These are phyloP conservation scores for Hermaeophaga mercurialis DNA, from an alignment of 2,888 invertebrate genomes.

Conservation along the genomic window DNA sequence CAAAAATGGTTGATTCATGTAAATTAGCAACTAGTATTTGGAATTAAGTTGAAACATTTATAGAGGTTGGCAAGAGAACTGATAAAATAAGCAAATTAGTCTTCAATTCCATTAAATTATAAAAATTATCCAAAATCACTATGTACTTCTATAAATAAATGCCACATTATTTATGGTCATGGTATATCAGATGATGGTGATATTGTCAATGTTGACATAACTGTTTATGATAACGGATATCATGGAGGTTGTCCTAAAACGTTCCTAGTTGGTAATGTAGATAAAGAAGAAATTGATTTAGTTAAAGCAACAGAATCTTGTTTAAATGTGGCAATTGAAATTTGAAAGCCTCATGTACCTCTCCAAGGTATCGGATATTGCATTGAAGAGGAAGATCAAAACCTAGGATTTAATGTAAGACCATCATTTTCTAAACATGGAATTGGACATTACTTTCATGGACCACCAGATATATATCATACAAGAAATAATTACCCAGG, in stretches of 20 bases:
- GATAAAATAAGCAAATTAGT: constrained; percentile 81
- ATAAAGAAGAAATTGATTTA: constrained; percentile 71
- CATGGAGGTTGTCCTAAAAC: constrained; percentile 94
- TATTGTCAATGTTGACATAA: constrained; percentile 88
- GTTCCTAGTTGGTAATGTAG: constrained; percentile 82
- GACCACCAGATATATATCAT: constrained; percentile 88
- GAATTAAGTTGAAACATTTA: constrained; percentile 62
- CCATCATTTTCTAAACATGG: constrained; percentile 90
- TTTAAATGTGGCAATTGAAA: constrained; percentile 65
- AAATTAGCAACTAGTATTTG: constrained; percentile 74
- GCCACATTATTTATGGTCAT: constrained; percentile 92
- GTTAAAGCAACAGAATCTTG: constrained; percentile 74
- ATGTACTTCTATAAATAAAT: constrained; percentile 91
- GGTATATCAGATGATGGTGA: constrained; percentile 83
- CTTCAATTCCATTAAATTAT: constrained; percentile 81
- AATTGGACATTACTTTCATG: constrained; percentile 91
- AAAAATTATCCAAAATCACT: constrained; percentile 85
- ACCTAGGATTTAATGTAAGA: constrained; percentile 69
- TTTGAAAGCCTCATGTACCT: constrained; percentile 66
- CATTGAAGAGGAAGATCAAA: constrained; percentile 69
- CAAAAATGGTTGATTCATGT: constrained; percentile 73
- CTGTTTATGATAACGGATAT: constrained; percentile 81
- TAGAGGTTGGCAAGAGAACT: constrained; percentile 81
- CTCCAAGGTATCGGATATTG: constrained; percentile 68
- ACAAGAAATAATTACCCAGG: constrained; percentile 70